These are phyloP conservation scores for Erebia palarica DNA, from an alignment of 2,888 invertebrate species.

Conservation along the genomic window DNA sequence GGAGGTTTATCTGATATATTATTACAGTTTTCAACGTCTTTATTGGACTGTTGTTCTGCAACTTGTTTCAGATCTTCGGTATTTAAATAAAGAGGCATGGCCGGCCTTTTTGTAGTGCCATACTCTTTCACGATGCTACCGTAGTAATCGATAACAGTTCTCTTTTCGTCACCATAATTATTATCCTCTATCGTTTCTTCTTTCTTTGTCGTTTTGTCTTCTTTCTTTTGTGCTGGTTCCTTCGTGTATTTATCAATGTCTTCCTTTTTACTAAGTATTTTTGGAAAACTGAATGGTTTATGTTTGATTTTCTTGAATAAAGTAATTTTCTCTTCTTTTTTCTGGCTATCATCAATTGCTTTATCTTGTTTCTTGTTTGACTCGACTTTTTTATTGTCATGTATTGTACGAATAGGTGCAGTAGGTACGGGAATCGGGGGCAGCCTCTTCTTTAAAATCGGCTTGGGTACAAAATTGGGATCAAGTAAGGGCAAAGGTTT, in stretches of 20 bases:
- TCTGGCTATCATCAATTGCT: conserved; percentile 49
- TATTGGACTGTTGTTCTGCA: conserved; percentile 75
- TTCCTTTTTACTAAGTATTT: conserved; percentile 68
- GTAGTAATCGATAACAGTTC: conserved; percentile 89
- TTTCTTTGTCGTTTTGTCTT: conserved; percentile 47
- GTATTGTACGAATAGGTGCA: background rate
- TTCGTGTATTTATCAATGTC: conserved; percentile 56
- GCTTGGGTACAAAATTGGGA: conserved; percentile 89
- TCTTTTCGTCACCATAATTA: conserved; percentile 84
- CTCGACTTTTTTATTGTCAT: conserved; percentile 42
- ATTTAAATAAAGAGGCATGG: conserved; percentile 82
- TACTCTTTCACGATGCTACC: conserved; percentile 90
- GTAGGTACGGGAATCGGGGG: conserved; percentile 49
- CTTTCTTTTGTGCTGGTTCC: conserved; percentile 38
- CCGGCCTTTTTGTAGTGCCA: conserved; percentile 77
- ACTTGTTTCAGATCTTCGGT: conserved; percentile 84
- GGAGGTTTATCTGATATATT: conserved; percentile 41
- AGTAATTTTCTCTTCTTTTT: conserved; percentile 66
- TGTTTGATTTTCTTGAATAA: conserved; percentile 73
- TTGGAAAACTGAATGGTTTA: conserved; percentile 66
- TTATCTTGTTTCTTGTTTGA: conserved; percentile 36
- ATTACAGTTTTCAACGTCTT: conserved; percentile 53
- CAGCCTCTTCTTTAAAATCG: conserved; percentile 87
- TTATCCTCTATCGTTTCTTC: conserved; percentile 58
- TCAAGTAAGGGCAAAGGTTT: conserved; percentile 85